A percentile compares a stretch with the other conserved stretches of the same genome.
Evolutionary conservation across 1,140 invertebrate genomes (phyloP).

Genomic region (Drosophila sechellia): DNA sequence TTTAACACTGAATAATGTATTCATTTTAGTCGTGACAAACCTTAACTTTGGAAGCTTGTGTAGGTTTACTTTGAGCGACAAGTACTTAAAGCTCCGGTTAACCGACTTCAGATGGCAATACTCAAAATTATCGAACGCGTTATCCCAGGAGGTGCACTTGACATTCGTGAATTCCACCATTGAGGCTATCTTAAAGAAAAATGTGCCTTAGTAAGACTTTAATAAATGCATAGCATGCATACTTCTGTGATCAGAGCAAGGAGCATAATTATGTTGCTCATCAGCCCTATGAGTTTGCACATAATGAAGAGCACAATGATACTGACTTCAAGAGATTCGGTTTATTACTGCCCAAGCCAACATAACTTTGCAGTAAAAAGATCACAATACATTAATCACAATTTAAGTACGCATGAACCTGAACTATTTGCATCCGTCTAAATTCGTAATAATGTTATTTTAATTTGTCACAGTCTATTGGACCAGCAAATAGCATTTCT

Average conservation of each 20-base stretch:
- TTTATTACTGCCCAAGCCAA: neutral
- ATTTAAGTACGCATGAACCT: too few species aligned
- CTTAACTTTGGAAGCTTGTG: slow-evolving; percentile 5
- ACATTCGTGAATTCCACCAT: slow-evolving; percentile 32
- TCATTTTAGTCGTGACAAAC: neutral
- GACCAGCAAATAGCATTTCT: neutral
- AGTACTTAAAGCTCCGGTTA: slow-evolving; percentile 31
- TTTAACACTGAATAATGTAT: too few species aligned
- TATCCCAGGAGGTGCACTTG: slow-evolving; percentile 32
- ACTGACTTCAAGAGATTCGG: neutral
- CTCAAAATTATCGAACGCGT: slow-evolving; percentile 20
- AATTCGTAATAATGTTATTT: neutral
- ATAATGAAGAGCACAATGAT: neutral
- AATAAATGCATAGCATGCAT: neutral
- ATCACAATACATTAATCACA: too few species aligned
- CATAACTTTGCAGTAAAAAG: too few species aligned
- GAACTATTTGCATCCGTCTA: neutral
- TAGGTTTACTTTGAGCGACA: slow-evolving; percentile 16
- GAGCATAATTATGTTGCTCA: neutral
- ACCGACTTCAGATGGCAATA: slow-evolving; percentile 33
- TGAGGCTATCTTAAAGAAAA: neutral
- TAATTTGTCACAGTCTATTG: neutral
- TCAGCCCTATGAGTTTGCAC: neutral
- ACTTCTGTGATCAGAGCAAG: neutral
- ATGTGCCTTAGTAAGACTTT: neutral